Evolutionary conservation across 2,113 vertebrate species (phyloP), one percentile per base, ranked within the genome.

Genomic region (Pedetes capensis): DNA sequence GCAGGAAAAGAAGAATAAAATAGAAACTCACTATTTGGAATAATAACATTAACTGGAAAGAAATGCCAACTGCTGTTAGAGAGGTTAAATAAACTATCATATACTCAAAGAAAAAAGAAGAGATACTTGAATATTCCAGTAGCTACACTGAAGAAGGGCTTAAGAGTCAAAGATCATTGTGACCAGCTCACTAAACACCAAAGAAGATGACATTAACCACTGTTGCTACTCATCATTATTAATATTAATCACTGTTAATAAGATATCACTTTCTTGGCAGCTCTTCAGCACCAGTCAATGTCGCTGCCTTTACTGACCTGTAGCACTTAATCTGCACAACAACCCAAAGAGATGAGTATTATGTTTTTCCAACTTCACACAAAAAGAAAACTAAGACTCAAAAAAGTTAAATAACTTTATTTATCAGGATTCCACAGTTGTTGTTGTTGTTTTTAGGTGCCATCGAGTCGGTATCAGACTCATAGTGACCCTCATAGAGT

Each of bases 371-470:
- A 16, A 59, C 89, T 78, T 87, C 53, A 83, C 13, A 94, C 34
- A 85, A 66, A 66, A 83, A 32, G 87, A 92, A 91, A 63, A 81
- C 47, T 59, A 39, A 89, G 39, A 88, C n/a, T n/a, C n/a, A n/a
- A n/a, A n/a, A n/a, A n/a, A n/a, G n/a, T n/a, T n/a, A n/a, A n/a
- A n/a, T n/a, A 93, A 75, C 44, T 16, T 78, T 86, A 94, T 87
- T 87, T 89, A 94, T 76, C 42, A 87, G n/a, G 42, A n/a, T n/a
- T n/a, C n/a, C n/a, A n/a, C n/a, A n/a, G n/a, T n/a, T n/a, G n/a
- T n/a, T n/a, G n/a, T n/a, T n/a, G n/a, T n/a, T n/a, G n/a, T n/a
- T n/a, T n/a, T n/a, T n/a, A n/a, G n/a, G 11, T 75, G 37, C 89
- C n/a, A n/a, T n/a, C n/a, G n/a, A n/a, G n/a, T n/a, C n/a, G n/a